Evolutionary conservation across 2,888 invertebrate species (phyloP).

Genomic region (Hyles lineata): DNA sequence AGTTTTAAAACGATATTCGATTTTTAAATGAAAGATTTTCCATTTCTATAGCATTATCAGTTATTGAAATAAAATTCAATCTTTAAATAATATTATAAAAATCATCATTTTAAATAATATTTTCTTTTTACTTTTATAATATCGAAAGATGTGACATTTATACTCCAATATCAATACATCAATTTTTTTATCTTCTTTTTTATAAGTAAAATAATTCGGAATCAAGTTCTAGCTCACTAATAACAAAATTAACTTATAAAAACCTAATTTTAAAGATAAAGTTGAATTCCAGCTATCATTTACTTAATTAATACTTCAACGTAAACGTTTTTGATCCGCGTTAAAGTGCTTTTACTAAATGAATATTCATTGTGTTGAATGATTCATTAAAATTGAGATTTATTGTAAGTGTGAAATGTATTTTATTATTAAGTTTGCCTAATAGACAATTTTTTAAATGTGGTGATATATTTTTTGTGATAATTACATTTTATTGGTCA

Average conservation of each 20-base stretch:
- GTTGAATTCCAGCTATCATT: conserved; percentile 55
- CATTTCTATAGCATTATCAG: too few species aligned
- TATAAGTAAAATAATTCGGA: not conserved
- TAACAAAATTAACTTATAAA: conserved; percentile 47
- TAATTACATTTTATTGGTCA: too few species aligned
- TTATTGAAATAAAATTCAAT: too few species aligned
- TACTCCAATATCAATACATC: not conserved
- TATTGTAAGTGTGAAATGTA: conserved; percentile 40
- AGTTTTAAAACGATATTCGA: not conserved
- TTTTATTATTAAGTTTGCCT: conserved; percentile 3
- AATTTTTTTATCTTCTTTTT: not conserved
- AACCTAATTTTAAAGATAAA: conserved; percentile 33
- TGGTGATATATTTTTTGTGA: too few species aligned
- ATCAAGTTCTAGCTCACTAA: conserved; percentile 49
- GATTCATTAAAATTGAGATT: conserved; percentile 43
- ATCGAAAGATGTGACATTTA: too few species aligned
- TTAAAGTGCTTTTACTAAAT: conserved; percentile 38
- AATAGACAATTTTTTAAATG: not conserved
- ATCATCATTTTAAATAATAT: too few species aligned
- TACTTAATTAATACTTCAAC: conserved; percentile 64
- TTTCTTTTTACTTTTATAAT: too few species aligned
- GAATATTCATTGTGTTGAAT: conserved; percentile 52
- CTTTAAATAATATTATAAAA: too few species aligned
- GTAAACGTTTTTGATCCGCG: conserved; percentile 11
- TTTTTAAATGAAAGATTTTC: too few species aligned